Percentiles rank a stretch among this genome's conserved stretches.
These are phyloP conservation scores for Therioaphis trifolii DNA, from an alignment of 2,888 invertebrate genomes.

Conservation along the genomic window DNA sequence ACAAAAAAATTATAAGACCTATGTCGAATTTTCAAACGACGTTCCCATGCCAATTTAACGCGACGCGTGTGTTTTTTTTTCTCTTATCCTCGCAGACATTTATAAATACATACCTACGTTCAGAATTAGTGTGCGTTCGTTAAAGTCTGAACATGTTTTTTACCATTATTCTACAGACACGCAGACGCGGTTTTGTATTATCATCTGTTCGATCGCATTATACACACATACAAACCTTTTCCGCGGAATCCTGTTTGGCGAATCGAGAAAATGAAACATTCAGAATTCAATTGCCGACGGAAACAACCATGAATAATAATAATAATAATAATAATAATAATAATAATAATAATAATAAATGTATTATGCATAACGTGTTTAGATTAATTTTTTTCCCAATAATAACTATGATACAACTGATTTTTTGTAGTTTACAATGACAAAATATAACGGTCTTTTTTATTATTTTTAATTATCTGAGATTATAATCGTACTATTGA, in stretches of 20 bases:
- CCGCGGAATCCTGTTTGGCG: slow-evolving; percentile 9
- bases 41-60: slow-evolving; percentile 28
- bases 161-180: slow-evolving; percentile 27
- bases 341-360: too few species aligned
- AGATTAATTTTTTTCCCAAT: background rate
- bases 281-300: background rate
- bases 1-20: slow-evolving; percentile 2
- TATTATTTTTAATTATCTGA: background rate
- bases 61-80: background rate
- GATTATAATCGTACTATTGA: background rate
- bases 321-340: slow-evolving; percentile 14
- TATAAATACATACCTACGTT: background rate
- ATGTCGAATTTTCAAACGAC: slow-evolving; percentile 1
- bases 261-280: slow-evolving; percentile 18
- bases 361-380: slow-evolving; percentile 6
- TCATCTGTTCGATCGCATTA: background rate
- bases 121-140: background rate
- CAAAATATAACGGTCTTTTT: slow-evolving; percentile 30
- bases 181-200: slow-evolving; percentile 43
- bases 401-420: background rate
- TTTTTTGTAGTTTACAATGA: slow-evolving; percentile 1
- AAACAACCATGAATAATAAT: slow-evolving; percentile 38
- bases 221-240: background rate
- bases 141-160: slow-evolving; percentile 37
- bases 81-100: background rate